Evolutionary conservation across 2,113 vertebrate genomes (phyloP), one percentile per base, ranked within the genome.

Genomic region (Empidonax traillii): DNA sequence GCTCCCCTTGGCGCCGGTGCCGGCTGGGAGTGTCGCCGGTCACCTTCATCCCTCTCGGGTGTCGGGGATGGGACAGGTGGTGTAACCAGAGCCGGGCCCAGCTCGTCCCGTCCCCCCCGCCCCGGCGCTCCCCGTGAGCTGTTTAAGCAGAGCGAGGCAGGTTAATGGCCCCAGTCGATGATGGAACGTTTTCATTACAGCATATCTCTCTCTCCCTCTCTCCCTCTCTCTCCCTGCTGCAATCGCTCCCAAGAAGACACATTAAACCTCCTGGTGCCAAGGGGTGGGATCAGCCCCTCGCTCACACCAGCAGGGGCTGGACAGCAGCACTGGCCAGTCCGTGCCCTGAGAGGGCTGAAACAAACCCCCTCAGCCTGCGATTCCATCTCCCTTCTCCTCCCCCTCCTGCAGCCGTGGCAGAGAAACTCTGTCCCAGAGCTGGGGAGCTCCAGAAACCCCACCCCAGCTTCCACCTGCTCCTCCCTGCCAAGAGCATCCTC

Each of bases 111-210:
- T 19, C 72, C 56, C n/a, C 51, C 59, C 12, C 0, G 35, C 68
- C 46, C 73, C 3, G 6, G 20, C 27, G 4, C 75, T 37, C 75
- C 58, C 28, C 10, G 2, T 9, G 3, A 39, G 58, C 63, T 71
- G 59, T 22, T 91, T 63, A 71, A 95, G 90, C 87, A 3, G 10
- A 94, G 85, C n/a, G 5, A 37, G 83, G 82, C 79, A 65, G 81
- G 91, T 71, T 76, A 62, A 91, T 16, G 68, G 93, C 78, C 76
- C 67, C 89, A 39, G 81, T 18, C 15, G 46, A 44, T 85, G 89
- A 87, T 87, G 89, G 94, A 96, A 92, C 15, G 87, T 61, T 97
- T 93, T 92, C 91, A 95, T 95, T 94, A 90, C 80, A 78, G 89
- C 87, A 14, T 14, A 67, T 82, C 67, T 63, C 74, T 61, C 67